A percentile compares a stretch with the other conserved stretches of the same genome.
phyloP scores from a whole-genome alignment of 2,113 vertebrate species.

The Microtus oregoni region DNA sequence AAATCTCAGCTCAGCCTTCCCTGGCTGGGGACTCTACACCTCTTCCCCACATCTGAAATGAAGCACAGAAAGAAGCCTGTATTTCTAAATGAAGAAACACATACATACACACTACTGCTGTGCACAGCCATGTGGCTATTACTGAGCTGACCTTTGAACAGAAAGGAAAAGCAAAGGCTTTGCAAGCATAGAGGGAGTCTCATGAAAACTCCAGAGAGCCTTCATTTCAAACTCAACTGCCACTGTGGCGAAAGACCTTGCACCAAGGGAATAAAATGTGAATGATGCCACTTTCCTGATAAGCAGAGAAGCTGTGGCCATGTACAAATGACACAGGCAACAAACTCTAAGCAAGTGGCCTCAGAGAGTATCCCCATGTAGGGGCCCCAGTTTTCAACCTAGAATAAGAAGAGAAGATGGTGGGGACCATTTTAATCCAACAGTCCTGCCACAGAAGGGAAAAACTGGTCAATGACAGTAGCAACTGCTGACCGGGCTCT shows the following conservation, averaged over 20 bases:
- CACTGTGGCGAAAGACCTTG: neutral
- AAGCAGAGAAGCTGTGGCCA: neutral
- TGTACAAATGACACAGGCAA: accelerated
- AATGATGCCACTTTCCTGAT: neutral
- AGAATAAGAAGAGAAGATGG: neutral
- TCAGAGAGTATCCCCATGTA: neutral
- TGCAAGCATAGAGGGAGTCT: neutral
- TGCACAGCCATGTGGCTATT: neutral
- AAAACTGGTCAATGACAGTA: neutral
- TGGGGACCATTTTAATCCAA: neutral
- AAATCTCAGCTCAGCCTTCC: neutral
- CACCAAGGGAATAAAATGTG: neutral
- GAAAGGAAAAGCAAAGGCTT: slow-evolving; percentile 50
- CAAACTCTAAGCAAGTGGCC: neutral
- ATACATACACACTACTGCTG: neutral
- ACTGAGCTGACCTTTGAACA: neutral
- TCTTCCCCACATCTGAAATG: neutral
- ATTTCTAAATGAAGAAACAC: neutral
- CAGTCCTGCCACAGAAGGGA: neutral
- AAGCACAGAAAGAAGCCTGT: neutral
- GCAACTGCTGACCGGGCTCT: neutral
- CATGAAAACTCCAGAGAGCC: neutral
- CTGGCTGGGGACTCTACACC: neutral
- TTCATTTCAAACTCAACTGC: neutral
- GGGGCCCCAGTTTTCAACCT: neutral